Base-by-base conservation (phyloP, 1,140 invertebrate genomes). In the Zaprionus taronus region DNA sequence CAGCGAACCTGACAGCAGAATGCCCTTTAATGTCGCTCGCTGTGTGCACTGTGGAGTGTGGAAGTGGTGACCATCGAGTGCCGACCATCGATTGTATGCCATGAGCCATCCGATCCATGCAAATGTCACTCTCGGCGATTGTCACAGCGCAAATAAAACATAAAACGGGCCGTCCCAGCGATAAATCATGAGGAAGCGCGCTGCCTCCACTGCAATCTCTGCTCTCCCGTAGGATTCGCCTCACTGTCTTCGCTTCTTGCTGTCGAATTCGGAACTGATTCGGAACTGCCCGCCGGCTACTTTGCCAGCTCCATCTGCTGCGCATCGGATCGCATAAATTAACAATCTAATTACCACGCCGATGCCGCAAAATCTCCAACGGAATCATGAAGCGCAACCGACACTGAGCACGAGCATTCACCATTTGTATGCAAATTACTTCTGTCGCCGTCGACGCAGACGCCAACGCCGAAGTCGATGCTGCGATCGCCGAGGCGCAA, bases 371-470 rank as follows among this genome's bases (percentile, higher is more conserved):
- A 87, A 86, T 87, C 83, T 83, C 17, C 26, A 28, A 14, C 74
- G 68, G 65, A 90, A 89, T 89, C 85, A 82, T 79, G 86, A 89
- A 89, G 85, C 85, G 85, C 85, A 89, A 65, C 83, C 83, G 80
- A 72, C 75, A 70, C 78, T 80, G 80, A 81, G 80, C 80, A 89
- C 85, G 85, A 89, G 85, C 85, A 89, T 89, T 90, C 66, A 89
- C 75, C 86, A 89, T 89, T 89, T 89, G 81, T 89, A 89, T 89
- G 85, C 85, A 89, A 89, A 89, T 89, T 82, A 78, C 67, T 53
- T 72, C 41, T 61, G 81, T 72, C 68, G 58, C 68, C 22, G 69
- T 15, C 71, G 51, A 49, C 62, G 61, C 20, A 34, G 34, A 31
- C 53, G 28, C 20, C n/a, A 60, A 14, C 17, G 67, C 14, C 62